Percentiles rank a stretch among this genome's conserved stretches.
phyloP scores from a whole-genome alignment of 2,797 vertebrate genomes.

The Megalops cyprinoides region DNA sequence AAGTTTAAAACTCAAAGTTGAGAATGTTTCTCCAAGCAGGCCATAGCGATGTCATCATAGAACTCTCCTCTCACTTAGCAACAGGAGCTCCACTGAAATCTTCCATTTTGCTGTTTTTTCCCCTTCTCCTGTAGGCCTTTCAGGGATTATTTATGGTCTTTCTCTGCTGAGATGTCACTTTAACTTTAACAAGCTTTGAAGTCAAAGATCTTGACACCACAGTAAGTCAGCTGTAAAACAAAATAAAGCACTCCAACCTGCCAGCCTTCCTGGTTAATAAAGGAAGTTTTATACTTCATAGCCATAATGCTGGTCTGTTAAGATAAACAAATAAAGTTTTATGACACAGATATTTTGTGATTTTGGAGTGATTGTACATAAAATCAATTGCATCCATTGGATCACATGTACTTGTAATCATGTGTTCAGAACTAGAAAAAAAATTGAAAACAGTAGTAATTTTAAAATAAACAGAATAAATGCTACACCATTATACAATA shows the following conservation, averaged over 20 bases:
- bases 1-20: not conserved
- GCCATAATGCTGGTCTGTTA: too few species aligned
- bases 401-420: too few species aligned
- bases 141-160: constrained; percentile 57
- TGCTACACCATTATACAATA: too few species aligned
- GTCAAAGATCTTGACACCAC: constrained; percentile 48
- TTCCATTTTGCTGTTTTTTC: constrained; percentile 1
- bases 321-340: not conserved
- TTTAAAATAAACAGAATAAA: too few species aligned
- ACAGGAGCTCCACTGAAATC: not conserved
- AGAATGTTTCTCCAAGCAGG: not conserved
- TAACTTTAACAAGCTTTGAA: constrained; percentile 59
- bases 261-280: constrained; percentile 26
- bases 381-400: too few species aligned
- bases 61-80: not conserved
- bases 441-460: too few species aligned
- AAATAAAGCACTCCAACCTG: constrained; percentile 51
- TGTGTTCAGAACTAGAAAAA: too few species aligned
- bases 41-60: not conserved
- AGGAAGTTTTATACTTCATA: not conserved
- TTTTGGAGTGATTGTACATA: too few species aligned
- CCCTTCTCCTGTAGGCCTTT: constrained; percentile 47
- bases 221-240: constrained; percentile 47
- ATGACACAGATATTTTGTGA: not conserved
- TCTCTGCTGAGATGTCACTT: constrained; percentile 51